Evolutionary conservation across 2,797 vertebrate genomes (phyloP).

Genomic region (Mallotus villosus): DNA sequence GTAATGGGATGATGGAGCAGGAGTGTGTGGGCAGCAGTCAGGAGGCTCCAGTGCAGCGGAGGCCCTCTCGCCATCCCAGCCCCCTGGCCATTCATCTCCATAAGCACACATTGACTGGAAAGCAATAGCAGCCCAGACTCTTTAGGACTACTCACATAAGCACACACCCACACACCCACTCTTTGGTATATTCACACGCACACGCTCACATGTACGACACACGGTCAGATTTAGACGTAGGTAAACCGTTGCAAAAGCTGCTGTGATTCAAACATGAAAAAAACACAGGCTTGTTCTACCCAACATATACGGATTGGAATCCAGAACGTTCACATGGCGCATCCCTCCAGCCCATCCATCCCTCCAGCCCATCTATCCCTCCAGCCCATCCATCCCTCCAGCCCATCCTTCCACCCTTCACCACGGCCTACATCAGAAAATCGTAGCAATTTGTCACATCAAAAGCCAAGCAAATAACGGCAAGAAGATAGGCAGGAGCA

Average conservation of each 20-base stretch:
- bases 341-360: neutral
- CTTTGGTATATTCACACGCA: constrained; percentile 1
- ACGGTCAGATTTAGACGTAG: too few relatives aligned
- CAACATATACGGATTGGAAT: too few relatives aligned
- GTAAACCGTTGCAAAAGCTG: too few relatives aligned
- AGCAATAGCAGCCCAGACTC: constrained; percentile 43
- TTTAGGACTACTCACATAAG: constrained; percentile 17
- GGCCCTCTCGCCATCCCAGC: constrained; percentile 64
- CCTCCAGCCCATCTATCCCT: neutral
- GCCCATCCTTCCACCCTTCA: constrained; percentile 13
- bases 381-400: neutral
- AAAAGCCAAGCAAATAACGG: constrained; percentile 63
- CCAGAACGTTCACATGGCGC: neutral
- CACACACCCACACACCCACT: neutral
- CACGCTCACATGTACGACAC: constrained; percentile 2
- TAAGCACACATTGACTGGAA: constrained; percentile 53
- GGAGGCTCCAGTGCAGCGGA: constrained; percentile 53
- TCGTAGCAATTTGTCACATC: constrained; percentile 65
- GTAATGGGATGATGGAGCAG: constrained; percentile 84
- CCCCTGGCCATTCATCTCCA: constrained; percentile 70
- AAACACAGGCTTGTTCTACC: too few relatives aligned
- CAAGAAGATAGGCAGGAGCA: neutral
- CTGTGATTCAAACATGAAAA: too few relatives aligned
- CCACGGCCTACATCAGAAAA: constrained; percentile 39
- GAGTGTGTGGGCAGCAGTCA: constrained; percentile 62